Evolutionary conservation across 2,888 invertebrate genomes (phyloP).

Genomic region (Tenthredo distinguenda): DNA sequence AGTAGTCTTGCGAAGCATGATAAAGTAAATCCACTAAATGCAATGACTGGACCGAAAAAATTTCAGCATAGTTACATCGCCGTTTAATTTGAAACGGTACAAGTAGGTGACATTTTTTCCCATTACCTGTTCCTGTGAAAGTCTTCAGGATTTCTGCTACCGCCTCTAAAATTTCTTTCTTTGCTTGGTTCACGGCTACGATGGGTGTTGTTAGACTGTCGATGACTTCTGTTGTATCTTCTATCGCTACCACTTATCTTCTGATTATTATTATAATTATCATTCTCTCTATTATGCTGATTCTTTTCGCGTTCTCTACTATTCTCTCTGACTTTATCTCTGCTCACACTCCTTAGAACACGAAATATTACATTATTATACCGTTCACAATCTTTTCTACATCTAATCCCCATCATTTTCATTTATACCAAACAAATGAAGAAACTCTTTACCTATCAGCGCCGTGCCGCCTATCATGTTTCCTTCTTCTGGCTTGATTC

Average conservation of each 20-base stretch:
- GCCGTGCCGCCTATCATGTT: conserved; percentile 59
- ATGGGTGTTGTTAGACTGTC: conserved; percentile 69
- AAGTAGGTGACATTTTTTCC: background rate
- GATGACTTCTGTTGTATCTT: conserved; percentile 65
- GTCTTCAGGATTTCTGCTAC: conserved; percentile 71
- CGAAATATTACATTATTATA: background rate
- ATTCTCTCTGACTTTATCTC: conserved; percentile 70
- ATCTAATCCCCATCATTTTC: background rate
- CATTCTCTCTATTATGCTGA: conserved; percentile 74
- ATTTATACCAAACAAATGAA: background rate
- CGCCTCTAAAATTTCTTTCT: conserved; percentile 75
- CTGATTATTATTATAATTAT: conserved; percentile 71
- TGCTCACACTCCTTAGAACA: conserved; percentile 68
- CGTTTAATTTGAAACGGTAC: background rate
- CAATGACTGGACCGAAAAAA: too few relatives aligned
- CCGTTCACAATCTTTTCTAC: background rate
- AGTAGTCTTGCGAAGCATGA: too few relatives aligned
- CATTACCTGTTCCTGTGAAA: conserved; percentile 69
- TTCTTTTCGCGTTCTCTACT: conserved; percentile 75
- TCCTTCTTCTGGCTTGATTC: conserved; percentile 77
- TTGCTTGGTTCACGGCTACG: conserved; percentile 78
- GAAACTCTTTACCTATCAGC: conserved; percentile 64
- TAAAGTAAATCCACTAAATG: too few relatives aligned
- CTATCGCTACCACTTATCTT: conserved; percentile 66
- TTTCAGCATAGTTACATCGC: background rate